Conservation (phyloP, 2,888 invertebrate genomes). For the Liodrosophila aerea region DNA sequence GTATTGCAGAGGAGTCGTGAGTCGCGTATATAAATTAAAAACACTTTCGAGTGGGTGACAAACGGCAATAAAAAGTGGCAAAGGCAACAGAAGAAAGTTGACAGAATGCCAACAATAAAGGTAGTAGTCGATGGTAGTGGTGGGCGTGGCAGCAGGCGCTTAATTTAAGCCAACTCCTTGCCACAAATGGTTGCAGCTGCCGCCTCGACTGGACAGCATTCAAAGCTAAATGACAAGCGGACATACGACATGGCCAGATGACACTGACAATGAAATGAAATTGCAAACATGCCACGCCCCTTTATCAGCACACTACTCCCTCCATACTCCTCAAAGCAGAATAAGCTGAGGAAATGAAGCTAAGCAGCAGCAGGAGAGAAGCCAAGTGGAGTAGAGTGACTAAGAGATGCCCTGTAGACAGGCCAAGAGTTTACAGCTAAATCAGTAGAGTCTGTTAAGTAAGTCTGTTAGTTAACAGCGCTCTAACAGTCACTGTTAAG, state of each 20-base stretch:
- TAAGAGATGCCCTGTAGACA: constrained; percentile 15
- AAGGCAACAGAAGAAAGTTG: constrained; percentile 38
- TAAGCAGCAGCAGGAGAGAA: constrained; percentile 23
- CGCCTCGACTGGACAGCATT: constrained; percentile 48
- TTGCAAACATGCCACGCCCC: constrained; percentile 46
- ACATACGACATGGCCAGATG: constrained; percentile 42
- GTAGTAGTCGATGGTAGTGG: constrained; percentile 21
- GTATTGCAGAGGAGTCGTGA: constrained; percentile 3
- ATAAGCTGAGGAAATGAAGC: constrained; percentile 55
- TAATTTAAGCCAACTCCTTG: constrained; percentile 33
- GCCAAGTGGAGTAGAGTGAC: neutral
- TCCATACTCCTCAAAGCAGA: neutral
- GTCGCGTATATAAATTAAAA: constrained; percentile 24
- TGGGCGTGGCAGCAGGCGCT: constrained; percentile 48
- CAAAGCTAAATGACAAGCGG: constrained; percentile 57
- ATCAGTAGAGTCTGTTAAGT: neutral
- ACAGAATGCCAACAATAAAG: constrained; percentile 48
- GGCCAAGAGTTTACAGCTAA: too few relatives aligned
- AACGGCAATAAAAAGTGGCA: constrained; percentile 46
- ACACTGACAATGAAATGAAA: constrained; percentile 78
- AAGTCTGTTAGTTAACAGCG: too few relatives aligned
- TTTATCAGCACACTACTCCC: constrained; percentile 5
- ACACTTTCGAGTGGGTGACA: constrained; percentile 30
- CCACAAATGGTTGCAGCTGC: constrained; percentile 30
- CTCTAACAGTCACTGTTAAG: too few relatives aligned